Conservation (phyloP, 2,113 vertebrate genomes). For the Elachura formosa region DNA sequence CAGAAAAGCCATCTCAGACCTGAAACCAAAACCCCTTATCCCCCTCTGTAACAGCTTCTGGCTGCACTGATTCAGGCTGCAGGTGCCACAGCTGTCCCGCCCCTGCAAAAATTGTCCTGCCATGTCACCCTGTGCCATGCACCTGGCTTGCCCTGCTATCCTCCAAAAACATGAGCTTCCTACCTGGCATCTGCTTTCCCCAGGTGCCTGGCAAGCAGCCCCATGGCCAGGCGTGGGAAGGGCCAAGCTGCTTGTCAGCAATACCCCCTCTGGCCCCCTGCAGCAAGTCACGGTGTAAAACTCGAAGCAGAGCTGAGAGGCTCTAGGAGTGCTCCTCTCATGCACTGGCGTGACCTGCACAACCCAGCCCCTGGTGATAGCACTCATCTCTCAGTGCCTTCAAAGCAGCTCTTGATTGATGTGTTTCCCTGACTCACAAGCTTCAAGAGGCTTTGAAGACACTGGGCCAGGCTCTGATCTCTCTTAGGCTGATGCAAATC, state of each 20-base stretch:
- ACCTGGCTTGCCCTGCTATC: rapidly evolving
- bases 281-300: slow-evolving; percentile 20
- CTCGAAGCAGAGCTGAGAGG: slow-evolving; percentile 28
- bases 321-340: background rate
- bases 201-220: background rate
- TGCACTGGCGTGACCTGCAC: slow-evolving; percentile 27
- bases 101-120: background rate
- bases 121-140: too few relatives aligned
- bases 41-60: background rate
- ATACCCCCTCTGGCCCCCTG: rapidly evolving
- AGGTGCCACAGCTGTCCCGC: rapidly evolving
- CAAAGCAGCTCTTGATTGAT: slow-evolving; percentile 57
- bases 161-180: rapidly evolving
- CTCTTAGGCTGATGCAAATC: slow-evolving; percentile 49
- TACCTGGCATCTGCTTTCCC: rapidly evolving
- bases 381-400: slow-evolving; percentile 31
- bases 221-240: background rate
- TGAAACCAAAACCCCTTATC: background rate
- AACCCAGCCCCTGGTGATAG: slow-evolving; percentile 18
- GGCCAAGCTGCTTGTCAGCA: background rate
- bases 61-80: background rate
- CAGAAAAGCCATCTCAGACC: background rate
- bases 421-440: slow-evolving; percentile 49
- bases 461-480: slow-evolving; percentile 50
- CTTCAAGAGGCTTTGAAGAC: slow-evolving; percentile 55